These are phyloP conservation scores for Baccha elongata DNA, from an alignment of 2,888 invertebrate genomes.

Conservation along the genomic window DNA sequence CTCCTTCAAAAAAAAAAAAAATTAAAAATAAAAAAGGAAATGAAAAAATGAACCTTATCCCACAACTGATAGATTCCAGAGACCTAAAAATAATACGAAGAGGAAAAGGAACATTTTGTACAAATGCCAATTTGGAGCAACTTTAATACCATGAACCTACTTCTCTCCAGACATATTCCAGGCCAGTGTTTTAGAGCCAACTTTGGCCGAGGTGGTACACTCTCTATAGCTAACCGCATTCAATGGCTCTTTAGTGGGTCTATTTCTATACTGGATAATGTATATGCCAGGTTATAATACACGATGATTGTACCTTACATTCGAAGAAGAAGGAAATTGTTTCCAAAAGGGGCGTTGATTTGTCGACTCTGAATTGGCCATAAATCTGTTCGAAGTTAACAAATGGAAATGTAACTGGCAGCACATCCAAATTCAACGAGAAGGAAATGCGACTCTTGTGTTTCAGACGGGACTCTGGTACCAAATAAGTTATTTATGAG, in stretches of 20 bases:
- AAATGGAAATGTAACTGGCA: conserved; percentile 67
- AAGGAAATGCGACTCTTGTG: conserved; percentile 54
- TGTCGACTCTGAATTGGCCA: conserved; percentile 69
- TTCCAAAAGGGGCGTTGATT: conserved; percentile 72
- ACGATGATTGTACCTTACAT: not conserved
- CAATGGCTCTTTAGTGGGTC: conserved; percentile 3
- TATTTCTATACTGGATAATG: not conserved
- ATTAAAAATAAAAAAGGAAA: no score
- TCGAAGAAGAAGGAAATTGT: conserved; percentile 62
- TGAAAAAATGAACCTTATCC: conserved; percentile 31
- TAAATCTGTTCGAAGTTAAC: conserved; percentile 63
- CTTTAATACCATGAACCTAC: conserved; percentile 62
- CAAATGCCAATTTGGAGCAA: conserved; percentile 67
- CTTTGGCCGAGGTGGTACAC: conserved; percentile 18
- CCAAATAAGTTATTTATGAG: conserved; percentile 67
- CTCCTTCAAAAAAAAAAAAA: conserved; percentile 21
- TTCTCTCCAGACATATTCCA: conserved; percentile 24
- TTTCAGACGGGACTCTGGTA: conserved; percentile 30
- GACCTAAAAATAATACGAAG: not conserved
- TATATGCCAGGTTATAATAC: conserved; percentile 7
- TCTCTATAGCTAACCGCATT: conserved; percentile 23
- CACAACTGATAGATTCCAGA: conserved; percentile 35
- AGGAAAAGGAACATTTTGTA: conserved; percentile 43
- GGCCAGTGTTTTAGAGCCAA: conserved; percentile 13
- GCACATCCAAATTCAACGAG: conserved; percentile 11